Base-by-base conservation (phyloP, 2,888 invertebrate species). In the Megamerina dolium region DNA sequence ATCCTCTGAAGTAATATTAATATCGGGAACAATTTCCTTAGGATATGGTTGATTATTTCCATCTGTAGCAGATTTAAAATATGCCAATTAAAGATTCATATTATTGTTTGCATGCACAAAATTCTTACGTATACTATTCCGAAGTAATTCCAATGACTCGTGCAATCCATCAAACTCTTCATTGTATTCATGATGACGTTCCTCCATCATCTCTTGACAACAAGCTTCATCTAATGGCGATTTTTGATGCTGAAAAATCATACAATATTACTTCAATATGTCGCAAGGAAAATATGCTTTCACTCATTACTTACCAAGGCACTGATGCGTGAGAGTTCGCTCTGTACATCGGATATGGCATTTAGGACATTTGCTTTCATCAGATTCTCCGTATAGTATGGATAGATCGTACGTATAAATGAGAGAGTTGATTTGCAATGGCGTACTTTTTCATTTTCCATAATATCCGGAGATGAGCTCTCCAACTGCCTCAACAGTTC, bases 1-100 rank as follows among this genome's bases (percentile, higher is more conserved):
- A 26, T 72, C 70, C 29, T 65, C 70, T 32, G 57, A 48, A 5
- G 66, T 70, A 8, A 72, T 63, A 43, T 61, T 70, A 9, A 71
- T 71, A 38, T 68, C 66, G 3, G 71, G 70, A 18, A 70, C 59
- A 14, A 59, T 51, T 19, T 66, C 61, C 5, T 49, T 54, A 0
- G 56, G 56, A 41, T 49, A 57, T 2, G 59, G 58, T 39, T 58
- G 60, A 5, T 49, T 41, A 1, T 58, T 57, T 5, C 59, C 60
- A 54, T 68, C 70, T 69, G 46, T 1, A 50, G 50, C n/a, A n/a
- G n/a, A n/a, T n/a, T n/a, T n/a, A n/a, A n/a, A 37, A 23, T 16
- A 12, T 23, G 3, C 2, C 6, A 23, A 43, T 20, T 26, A 16
- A 16, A 32, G 20, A 9, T n/a, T n/a, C n/a, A n/a, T n/a, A n/a